phyloP scores from a whole-genome alignment of 2,888 invertebrate genomes.

The Brenthis daphne region DNA sequence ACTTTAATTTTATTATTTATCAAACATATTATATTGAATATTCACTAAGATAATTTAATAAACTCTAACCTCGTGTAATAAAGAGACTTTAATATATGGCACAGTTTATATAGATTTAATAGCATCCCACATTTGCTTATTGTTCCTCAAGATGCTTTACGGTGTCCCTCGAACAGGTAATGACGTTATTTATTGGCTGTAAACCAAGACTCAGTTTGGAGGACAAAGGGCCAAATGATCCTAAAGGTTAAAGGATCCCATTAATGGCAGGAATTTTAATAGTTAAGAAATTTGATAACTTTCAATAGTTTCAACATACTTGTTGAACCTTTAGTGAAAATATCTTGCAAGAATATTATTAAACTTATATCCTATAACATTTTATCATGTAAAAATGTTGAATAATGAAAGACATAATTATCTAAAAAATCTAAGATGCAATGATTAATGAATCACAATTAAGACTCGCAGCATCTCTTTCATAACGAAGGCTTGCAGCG shows the following conservation, averaged over 20 bases:
- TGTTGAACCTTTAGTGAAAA: slow-evolving; percentile 2
- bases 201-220: slow-evolving; percentile 51
- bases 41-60: background rate
- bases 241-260: slow-evolving; percentile 47
- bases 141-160: slow-evolving; percentile 70
- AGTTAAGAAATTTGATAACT: slow-evolving; percentile 46
- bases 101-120: slow-evolving; percentile 72
- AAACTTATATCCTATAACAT: background rate
- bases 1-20: background rate
- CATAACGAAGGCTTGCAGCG: slow-evolving; percentile 35
- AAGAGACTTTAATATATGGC: slow-evolving; percentile 62
- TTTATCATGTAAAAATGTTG: too few species aligned
- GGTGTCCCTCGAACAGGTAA: slow-evolving; percentile 72
- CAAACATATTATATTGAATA: background rate
- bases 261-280: slow-evolving; percentile 60
- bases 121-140: slow-evolving; percentile 71
- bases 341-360: background rate
- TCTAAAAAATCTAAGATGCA: slow-evolving; percentile 13
- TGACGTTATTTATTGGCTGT: slow-evolving; percentile 76
- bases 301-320: slow-evolving; percentile 14
- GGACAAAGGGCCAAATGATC: slow-evolving; percentile 68
- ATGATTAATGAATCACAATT: slow-evolving; percentile 29
- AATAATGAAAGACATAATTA: background rate
- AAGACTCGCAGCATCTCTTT: slow-evolving; percentile 26
- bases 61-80: slow-evolving; percentile 48